phyloP scores from a whole-genome alignment of 2,113 vertebrate species.

The Thymallus thymallus region DNA sequence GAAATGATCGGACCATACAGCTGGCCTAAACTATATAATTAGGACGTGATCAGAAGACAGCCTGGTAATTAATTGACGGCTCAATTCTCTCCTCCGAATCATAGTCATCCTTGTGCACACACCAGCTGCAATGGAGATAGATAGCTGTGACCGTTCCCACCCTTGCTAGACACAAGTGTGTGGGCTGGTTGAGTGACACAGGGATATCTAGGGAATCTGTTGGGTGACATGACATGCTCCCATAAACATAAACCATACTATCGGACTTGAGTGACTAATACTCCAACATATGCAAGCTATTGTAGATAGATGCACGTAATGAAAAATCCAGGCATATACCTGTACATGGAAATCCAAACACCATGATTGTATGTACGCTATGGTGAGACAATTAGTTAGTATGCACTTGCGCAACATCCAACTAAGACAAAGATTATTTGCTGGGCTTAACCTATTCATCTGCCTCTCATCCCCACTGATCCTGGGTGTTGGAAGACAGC shows the following conservation, averaged over 20 bases:
- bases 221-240: too few relatives aligned
- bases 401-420: background rate
- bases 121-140: slow-evolving; percentile 44
- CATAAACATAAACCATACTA: too few relatives aligned
- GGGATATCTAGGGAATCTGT: too few relatives aligned
- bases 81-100: slow-evolving; percentile 45
- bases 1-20: slow-evolving; percentile 44
- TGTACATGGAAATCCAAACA: background rate
- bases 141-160: background rate
- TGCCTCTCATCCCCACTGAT: too few relatives aligned
- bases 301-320: too few relatives aligned
- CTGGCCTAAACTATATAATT: slow-evolving; percentile 60
- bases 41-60: slow-evolving; percentile 48
- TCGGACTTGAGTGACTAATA: too few relatives aligned
- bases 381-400: background rate
- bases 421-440: too few relatives aligned
- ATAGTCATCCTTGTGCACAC: slow-evolving; percentile 37
- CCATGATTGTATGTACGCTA: background rate
- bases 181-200: too few relatives aligned
- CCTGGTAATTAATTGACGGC: slow-evolving; percentile 62
- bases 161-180: too few relatives aligned
- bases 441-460: too few relatives aligned
- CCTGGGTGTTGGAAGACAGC: background rate
- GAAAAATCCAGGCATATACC: too few relatives aligned
- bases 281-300: too few relatives aligned